Conservation (phyloP, 2,797 vertebrate species). For the Pangasius djambal region DNA sequence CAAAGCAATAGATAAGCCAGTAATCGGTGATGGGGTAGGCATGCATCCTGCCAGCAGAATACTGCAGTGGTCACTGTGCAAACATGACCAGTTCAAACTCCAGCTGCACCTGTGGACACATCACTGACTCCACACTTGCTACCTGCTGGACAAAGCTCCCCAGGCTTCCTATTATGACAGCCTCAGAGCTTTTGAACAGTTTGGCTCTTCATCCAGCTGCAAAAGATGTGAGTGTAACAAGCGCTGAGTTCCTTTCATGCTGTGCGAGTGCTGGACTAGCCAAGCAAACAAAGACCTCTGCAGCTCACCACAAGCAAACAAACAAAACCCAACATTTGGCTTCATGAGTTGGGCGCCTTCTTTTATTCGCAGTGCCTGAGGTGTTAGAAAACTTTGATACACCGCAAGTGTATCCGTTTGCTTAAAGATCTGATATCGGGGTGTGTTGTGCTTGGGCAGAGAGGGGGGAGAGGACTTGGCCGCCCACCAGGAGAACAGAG, state of each 20-base stretch:
- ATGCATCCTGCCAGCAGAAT: conserved; percentile 72
- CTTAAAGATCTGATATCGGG: conserved; percentile 58
- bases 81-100: conserved; percentile 58
- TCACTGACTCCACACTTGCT: conserved; percentile 49
- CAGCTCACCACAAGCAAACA: conserved; percentile 40
- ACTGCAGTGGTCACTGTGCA: conserved; percentile 44
- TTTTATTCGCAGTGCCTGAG: conserved; percentile 11
- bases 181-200: not conserved
- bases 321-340: conserved; percentile 12
- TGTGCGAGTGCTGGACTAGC: not conserved
- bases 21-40: conserved; percentile 67
- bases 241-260: conserved; percentile 24
- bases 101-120: conserved; percentile 77
- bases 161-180: conserved; percentile 22
- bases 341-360: conserved; percentile 1
- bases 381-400: conserved; percentile 20
- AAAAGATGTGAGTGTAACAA: conserved; percentile 25
- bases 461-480: conserved; percentile 57
- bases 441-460: conserved; percentile 18
- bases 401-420: conserved; percentile 66
- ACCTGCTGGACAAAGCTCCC: conserved; percentile 38
- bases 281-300: conserved; percentile 36
- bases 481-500: conserved; percentile 73
- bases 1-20: conserved; percentile 70
- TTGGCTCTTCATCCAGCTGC: conserved; percentile 36